Percentiles rank a stretch among this genome's conserved stretches.
These are phyloP conservation scores for Lymantria monacha DNA, from an alignment of 2,888 invertebrate genomes.

Conservation along the genomic window DNA sequence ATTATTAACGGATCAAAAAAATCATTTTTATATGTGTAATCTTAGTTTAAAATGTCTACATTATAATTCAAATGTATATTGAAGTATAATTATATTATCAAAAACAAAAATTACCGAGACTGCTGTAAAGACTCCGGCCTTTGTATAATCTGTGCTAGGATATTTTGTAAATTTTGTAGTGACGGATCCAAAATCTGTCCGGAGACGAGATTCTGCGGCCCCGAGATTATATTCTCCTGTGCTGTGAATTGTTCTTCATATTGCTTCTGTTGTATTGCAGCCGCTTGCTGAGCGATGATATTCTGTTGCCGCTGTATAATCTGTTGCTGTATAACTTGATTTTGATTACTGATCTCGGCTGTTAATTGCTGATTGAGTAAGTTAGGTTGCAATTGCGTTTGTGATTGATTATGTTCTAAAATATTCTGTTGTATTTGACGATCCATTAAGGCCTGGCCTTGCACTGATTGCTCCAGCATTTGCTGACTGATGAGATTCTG, in stretches of 20 bases:
- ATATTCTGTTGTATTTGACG: slow-evolving; percentile 59
- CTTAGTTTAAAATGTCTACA: no score
- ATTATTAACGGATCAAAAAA: no score
- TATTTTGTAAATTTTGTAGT: slow-evolving; percentile 74
- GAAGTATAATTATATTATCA: no score
- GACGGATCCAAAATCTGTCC: slow-evolving; percentile 76
- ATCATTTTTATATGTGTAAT: no score
- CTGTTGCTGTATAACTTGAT: slow-evolving; percentile 79
- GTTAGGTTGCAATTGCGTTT: slow-evolving; percentile 56
- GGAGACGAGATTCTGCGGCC: slow-evolving; percentile 63
- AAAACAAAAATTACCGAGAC: slow-evolving; percentile 26
- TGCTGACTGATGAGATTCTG: slow-evolving; percentile 75
- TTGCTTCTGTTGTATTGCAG: slow-evolving; percentile 74
- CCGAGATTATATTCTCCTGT: slow-evolving; percentile 60
- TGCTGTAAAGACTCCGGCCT: slow-evolving; percentile 70
- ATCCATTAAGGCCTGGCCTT: slow-evolving; percentile 59
- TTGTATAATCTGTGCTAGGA: slow-evolving; percentile 72
- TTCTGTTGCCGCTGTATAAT: slow-evolving; percentile 76
- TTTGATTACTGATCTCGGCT: slow-evolving; percentile 70
- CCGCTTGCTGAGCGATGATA: slow-evolving; percentile 73
- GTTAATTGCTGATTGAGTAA: slow-evolving; percentile 62
- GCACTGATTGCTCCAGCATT: slow-evolving; percentile 66
- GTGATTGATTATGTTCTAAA: slow-evolving; percentile 52
- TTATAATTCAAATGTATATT: no score
- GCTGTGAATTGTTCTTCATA: slow-evolving; percentile 63